phyloP scores from a whole-genome alignment of 2,888 invertebrate genomes.

The Elegia similella region DNA sequence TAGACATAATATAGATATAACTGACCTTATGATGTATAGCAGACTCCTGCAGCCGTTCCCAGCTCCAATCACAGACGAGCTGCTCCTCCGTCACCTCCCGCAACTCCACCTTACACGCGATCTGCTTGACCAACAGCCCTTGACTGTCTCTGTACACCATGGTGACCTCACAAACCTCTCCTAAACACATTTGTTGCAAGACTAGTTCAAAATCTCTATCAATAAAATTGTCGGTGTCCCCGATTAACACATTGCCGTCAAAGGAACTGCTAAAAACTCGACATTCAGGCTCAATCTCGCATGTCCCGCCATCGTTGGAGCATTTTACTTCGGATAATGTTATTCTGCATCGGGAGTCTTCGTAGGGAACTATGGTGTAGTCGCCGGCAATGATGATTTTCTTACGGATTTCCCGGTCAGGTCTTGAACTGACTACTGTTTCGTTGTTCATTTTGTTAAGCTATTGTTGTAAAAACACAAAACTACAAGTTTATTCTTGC shows the following conservation, averaged over 20 bases:
- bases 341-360: constrained; percentile 69
- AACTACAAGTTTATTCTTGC: no score
- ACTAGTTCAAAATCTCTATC: constrained; percentile 79
- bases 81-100: constrained; percentile 67
- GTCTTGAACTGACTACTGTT: constrained; percentile 48
- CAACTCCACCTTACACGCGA: constrained; percentile 68
- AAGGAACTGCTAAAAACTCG: constrained; percentile 57
- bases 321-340: constrained; percentile 53
- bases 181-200: constrained; percentile 76
- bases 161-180: constrained; percentile 64
- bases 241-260: constrained; percentile 72
- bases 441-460: constrained; percentile 47
- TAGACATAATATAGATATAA: background rate
- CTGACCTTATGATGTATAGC: constrained; percentile 74
- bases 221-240: constrained; percentile 68
- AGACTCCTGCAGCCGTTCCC: constrained; percentile 72
- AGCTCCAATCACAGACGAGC: constrained; percentile 80
- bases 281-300: constrained; percentile 56
- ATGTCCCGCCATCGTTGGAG: constrained; percentile 42
- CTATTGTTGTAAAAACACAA: constrained; percentile 9
- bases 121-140: constrained; percentile 47
- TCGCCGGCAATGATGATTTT: constrained; percentile 62
- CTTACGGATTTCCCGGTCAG: constrained; percentile 64
- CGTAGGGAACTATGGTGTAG: constrained; percentile 63
- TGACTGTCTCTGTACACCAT: constrained; percentile 55